These are phyloP conservation scores for Peromyscus attwateri DNA, from an alignment of 2,797 vertebrate species.

Conservation along the genomic window DNA sequence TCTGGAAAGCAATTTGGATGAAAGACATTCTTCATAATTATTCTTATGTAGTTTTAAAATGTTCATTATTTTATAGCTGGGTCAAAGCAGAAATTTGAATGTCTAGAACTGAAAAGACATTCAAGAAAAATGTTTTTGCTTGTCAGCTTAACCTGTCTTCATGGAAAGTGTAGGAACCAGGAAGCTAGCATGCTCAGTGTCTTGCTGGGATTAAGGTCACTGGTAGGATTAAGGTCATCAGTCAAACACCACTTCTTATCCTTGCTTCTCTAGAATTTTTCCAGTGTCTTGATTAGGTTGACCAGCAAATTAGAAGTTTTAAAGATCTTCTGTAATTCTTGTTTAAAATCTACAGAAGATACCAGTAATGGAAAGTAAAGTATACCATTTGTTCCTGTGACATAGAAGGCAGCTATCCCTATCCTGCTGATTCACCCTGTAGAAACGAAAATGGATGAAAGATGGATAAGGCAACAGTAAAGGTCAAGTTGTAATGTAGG, in stretches of 20 bases:
- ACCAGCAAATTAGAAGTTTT: not conserved
- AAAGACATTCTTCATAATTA: not conserved
- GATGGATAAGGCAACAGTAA: not conserved
- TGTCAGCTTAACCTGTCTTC: not conserved
- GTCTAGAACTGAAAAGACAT: constrained; percentile 21
- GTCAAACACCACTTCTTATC: not conserved
- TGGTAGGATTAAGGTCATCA: not conserved
- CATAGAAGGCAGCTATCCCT: not conserved
- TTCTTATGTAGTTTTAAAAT: constrained; percentile 40
- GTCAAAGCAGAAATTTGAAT: not conserved
- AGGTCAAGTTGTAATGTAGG: not conserved
- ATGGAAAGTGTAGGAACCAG: too few species aligned
- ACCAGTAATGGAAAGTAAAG: not conserved
- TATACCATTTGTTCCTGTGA: not conserved
- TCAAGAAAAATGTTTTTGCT: not conserved
- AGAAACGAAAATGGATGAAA: not conserved
- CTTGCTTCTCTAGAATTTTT: not conserved
- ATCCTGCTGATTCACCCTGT: not conserved
- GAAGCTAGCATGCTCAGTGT: not conserved
- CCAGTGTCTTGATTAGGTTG: not conserved
- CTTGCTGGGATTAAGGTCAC: not conserved
- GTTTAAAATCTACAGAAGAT: not conserved
- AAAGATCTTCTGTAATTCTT: not conserved
- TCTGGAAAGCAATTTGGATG: not conserved
- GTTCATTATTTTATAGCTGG: not conserved